Conservation (phyloP, 2,888 invertebrate species). For the Acanthosepion lycidas region DNA sequence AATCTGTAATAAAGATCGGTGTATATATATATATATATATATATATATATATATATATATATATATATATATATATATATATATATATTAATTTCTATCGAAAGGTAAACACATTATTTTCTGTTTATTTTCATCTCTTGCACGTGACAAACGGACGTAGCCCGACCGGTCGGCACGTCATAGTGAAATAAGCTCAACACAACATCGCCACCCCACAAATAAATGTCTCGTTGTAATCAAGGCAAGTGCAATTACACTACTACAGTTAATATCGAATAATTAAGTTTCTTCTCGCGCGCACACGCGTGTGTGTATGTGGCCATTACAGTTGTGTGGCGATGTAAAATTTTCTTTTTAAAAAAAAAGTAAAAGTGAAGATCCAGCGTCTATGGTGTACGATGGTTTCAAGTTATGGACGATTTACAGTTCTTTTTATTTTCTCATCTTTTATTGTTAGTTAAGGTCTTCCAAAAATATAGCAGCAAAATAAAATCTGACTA, state of each 20-base stretch:
- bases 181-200: background rate
- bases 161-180: background rate
- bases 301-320: background rate
- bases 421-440: background rate
- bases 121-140: too few relatives aligned
- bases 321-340: too few relatives aligned
- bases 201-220: background rate
- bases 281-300: background rate
- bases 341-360: background rate
- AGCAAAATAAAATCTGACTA: background rate
- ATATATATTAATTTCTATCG: too few relatives aligned
- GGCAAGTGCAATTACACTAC: background rate
- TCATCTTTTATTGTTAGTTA: background rate
- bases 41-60: too few relatives aligned
- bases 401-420: background rate
- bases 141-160: background rate
- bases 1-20: too few relatives aligned
- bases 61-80: too few relatives aligned
- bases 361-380: background rate
- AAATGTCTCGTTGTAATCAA: background rate
- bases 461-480: background rate
- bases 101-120: too few relatives aligned
- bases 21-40: too few relatives aligned
- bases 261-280: background rate
- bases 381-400: background rate